phyloP scores from a whole-genome alignment of 2,797 vertebrate genomes.

The Tamandua tetradactyla region DNA sequence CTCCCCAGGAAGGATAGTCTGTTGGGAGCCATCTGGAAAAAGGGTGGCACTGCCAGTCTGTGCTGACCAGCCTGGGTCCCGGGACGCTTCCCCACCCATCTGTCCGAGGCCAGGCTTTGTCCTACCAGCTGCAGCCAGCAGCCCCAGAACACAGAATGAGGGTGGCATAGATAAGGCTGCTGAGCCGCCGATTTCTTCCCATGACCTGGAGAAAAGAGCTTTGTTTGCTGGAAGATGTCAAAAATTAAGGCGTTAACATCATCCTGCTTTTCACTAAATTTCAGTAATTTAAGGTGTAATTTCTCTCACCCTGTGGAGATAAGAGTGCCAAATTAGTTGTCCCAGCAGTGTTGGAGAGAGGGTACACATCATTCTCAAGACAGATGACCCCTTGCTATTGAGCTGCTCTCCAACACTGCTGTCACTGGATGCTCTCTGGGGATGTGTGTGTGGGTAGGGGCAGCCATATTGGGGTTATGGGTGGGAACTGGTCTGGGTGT shows the following conservation, averaged over 20 bases:
- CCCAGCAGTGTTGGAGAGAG: neutral
- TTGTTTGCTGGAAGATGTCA: slow-evolving; percentile 21
- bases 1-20: neutral
- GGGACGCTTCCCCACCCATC: neutral
- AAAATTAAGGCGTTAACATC: neutral
- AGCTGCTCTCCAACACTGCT: neutral
- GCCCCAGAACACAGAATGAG: neutral
- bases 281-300: neutral
- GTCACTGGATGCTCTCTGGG: neutral
- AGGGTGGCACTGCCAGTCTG: neutral
- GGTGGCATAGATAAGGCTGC: neutral
- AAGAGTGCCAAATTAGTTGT: neutral
- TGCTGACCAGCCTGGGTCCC: slow-evolving; percentile 13
- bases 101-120: slow-evolving; percentile 45
- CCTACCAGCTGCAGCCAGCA: slow-evolving; percentile 21
- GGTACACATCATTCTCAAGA: neutral
- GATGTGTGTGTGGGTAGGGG: neutral
- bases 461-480: neutral
- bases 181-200: neutral
- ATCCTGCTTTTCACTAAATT: slow-evolving; percentile 33
- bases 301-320: neutral
- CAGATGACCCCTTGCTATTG: neutral
- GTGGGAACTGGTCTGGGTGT: neutral
- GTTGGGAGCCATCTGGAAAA: neutral
- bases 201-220: slow-evolving; percentile 25